A percentile compares a stretch with the other conserved stretches of the same genome.
Evolutionary conservation across 2,797 vertebrate species (phyloP).

Genomic region (Scleropages formosus): DNA sequence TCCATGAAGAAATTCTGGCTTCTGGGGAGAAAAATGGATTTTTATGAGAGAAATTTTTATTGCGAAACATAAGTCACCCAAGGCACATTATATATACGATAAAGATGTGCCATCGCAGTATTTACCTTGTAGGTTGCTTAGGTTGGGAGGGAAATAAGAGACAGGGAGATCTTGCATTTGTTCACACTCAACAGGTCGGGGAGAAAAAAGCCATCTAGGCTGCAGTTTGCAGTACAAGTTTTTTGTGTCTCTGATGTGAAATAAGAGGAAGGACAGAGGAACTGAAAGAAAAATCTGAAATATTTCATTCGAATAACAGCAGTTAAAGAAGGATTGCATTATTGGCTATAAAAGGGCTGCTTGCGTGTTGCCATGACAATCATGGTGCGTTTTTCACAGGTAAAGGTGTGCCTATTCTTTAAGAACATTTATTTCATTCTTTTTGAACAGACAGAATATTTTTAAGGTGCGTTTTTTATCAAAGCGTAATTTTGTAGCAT

Average conservation of each 20-base stretch:
- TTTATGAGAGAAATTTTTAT: neutral
- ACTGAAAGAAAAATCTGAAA: slow-evolving; percentile 10
- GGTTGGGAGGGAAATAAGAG: neutral
- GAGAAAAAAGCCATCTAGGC: neutral
- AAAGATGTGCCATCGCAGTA: neutral
- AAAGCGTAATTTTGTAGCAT: slow-evolving; percentile 32
- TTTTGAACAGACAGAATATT: slow-evolving; percentile 26
- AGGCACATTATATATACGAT: neutral
- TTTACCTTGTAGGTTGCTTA: neutral
- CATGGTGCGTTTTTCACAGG: slow-evolving; percentile 50
- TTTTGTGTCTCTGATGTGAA: neutral
- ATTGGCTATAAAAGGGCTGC: slow-evolving; percentile 41
- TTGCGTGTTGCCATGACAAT: slow-evolving; percentile 65
- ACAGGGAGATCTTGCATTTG: slow-evolving; percentile 16
- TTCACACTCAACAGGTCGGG: slow-evolving; percentile 7
- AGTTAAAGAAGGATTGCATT: slow-evolving; percentile 21
- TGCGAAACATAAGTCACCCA: neutral
- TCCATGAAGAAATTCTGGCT: too few relatives aligned
- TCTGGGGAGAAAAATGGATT: neutral
- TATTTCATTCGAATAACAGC: slow-evolving; percentile 4
- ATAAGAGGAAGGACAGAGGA: neutral
- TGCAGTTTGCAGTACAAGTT: neutral
- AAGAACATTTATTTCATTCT: slow-evolving; percentile 32
- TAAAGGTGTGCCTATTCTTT: slow-evolving; percentile 56
- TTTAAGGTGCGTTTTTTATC: slow-evolving; percentile 30